Conservation (phyloP, 2,888 invertebrate species). For the Synanthedon formicaeformis region DNA sequence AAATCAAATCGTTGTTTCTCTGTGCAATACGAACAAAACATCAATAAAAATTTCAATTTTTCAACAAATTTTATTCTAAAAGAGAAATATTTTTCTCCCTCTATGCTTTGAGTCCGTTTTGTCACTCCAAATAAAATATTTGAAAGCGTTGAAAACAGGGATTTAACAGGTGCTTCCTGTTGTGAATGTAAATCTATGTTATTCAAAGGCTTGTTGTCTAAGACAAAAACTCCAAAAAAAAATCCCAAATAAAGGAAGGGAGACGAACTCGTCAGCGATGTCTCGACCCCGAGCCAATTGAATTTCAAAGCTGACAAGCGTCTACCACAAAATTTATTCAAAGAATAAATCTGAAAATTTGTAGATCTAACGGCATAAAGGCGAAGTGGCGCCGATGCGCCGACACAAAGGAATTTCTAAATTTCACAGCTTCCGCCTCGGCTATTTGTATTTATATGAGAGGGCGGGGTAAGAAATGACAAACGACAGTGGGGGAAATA, state of each 20-base stretch:
- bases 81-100: too few species aligned
- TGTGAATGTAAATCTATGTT: conserved; percentile 15
- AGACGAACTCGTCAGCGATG: conserved; percentile 60
- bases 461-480: conserved; percentile 60
- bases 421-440: conserved; percentile 67
- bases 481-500: conserved; percentile 46
- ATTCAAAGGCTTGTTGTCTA: conserved; percentile 25
- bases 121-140: neutral
- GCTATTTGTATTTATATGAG: conserved; percentile 66
- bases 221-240: conserved; percentile 36
- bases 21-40: neutral
- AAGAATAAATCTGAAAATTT: conserved; percentile 72
- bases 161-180: conserved; percentile 7
- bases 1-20: neutral
- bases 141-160: conserved; percentile 1
- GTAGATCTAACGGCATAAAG: conserved; percentile 66
- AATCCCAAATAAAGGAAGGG: conserved; percentile 40
- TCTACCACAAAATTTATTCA: conserved; percentile 69
- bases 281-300: conserved; percentile 66
- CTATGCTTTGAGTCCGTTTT: neutral
- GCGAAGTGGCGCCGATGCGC: conserved; percentile 61
- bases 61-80: too few species aligned
- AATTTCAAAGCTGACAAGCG: conserved; percentile 68
- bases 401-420: conserved; percentile 69
- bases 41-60: neutral